phyloP scores from a whole-genome alignment of 92 coral and sea anemone species.

The Porites cylindrica region DNA sequence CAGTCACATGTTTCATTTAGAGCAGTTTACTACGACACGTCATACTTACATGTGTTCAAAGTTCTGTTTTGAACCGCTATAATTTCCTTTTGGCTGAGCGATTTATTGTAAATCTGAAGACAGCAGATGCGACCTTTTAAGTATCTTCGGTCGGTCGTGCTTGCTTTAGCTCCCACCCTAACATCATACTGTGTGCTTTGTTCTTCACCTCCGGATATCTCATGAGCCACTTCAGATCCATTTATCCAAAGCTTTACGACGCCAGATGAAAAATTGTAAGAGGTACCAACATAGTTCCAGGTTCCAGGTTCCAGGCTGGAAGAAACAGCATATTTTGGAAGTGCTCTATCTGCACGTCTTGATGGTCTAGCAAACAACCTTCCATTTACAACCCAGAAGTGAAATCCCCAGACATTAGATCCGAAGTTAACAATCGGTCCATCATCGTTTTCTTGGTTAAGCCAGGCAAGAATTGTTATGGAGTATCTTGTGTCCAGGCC shows the following conservation, averaged over 20 bases:
- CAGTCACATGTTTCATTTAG: too few species aligned
- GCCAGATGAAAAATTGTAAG: slow-evolving; percentile 41
- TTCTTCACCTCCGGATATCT: not conserved
- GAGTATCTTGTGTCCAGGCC: slow-evolving; percentile 38
- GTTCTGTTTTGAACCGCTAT: slow-evolving; percentile 20
- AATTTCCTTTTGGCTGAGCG: not conserved
- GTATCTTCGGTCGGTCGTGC: not conserved
- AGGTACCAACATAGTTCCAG: slow-evolving; percentile 34
- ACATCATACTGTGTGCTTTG: slow-evolving; percentile 1
- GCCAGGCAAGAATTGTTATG: slow-evolving; percentile 34
- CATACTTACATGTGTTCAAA: not conserved
- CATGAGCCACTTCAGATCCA: not conserved
- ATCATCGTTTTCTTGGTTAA: slow-evolving; percentile 7
- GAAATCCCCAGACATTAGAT: not conserved
- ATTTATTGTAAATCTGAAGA: not conserved
- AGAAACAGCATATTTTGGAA: too few species aligned
- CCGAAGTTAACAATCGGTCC: not conserved
- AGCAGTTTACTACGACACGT: not conserved
- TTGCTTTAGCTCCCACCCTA: not conserved
- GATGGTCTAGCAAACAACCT: not conserved
- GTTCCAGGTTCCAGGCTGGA: not conserved
- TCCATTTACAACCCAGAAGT: not conserved
- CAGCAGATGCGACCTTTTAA: slow-evolving; percentile 2
- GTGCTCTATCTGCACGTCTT: too few species aligned
- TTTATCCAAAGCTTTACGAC: slow-evolving; percentile 37